Percentiles rank a stretch among this genome's conserved stretches.
phyloP scores from a whole-genome alignment of 2,797 vertebrate genomes.

The Chaetophractus vellerosus region DNA sequence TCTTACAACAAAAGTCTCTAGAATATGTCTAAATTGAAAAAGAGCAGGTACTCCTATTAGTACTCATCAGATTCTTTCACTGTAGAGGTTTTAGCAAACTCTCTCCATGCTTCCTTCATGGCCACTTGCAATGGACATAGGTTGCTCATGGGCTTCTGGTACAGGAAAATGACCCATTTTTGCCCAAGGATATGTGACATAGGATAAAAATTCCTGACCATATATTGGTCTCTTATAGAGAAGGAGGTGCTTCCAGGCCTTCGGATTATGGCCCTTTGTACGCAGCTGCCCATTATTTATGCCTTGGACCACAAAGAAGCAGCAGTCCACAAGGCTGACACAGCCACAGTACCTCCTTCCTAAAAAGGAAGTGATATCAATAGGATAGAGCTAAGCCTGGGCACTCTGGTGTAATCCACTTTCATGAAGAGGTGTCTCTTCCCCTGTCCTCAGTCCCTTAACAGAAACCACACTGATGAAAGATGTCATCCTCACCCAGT shows the following conservation, averaged over 20 bases:
- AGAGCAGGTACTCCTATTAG: background rate
- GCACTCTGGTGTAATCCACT: background rate
- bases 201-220: background rate
- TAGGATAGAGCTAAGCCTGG: background rate
- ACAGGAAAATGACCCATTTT: background rate
- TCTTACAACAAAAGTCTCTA: background rate
- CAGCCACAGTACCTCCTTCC: background rate
- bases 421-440: background rate
- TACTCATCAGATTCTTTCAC: background rate
- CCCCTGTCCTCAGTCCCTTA: background rate
- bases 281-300: background rate
- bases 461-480: background rate
- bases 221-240: background rate
- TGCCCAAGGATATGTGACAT: background rate
- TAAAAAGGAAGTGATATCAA: background rate
- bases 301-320: background rate
- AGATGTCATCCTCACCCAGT: background rate
- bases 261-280: background rate
- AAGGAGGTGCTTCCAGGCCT: background rate
- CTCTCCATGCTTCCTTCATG: background rate
- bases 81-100: background rate
- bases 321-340: background rate
- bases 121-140: background rate
- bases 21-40: background rate
- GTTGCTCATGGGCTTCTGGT: background rate